A percentile compares a stretch with the other conserved stretches of the same genome.
phyloP scores from a whole-genome alignment of 1,140 invertebrate genomes.

The Drosophila kanapiae region DNA sequence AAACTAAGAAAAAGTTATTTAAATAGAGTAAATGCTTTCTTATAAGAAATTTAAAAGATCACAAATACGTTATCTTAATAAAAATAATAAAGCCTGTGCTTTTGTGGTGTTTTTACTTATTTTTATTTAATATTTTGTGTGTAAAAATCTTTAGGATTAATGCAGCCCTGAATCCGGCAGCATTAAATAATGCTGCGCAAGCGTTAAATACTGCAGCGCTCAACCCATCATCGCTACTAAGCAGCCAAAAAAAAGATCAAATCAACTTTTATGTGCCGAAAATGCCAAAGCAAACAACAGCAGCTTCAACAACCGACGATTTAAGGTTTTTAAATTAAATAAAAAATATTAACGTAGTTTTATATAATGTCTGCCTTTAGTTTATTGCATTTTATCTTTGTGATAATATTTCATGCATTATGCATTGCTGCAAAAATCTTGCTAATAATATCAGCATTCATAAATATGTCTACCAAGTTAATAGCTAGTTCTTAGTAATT shows the following conservation, averaged over 20 bases:
- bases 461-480: constrained; percentile 38
- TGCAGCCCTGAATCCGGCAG: constrained; percentile 77
- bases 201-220: constrained; percentile 79
- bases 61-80: constrained; percentile 1
- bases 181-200: constrained; percentile 81
- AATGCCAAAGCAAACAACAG: constrained; percentile 64
- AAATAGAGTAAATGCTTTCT: background rate
- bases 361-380: constrained; percentile 55
- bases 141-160: constrained; percentile 74
- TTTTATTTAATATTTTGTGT: constrained; percentile 51
- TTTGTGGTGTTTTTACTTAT: constrained; percentile 25
- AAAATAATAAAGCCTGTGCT: background rate
- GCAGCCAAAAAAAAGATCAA: constrained; percentile 77
- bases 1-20: background rate
- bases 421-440: constrained; percentile 43
- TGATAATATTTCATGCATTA: constrained; percentile 39
- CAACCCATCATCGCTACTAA: constrained; percentile 76
- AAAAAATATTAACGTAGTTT: constrained; percentile 44
- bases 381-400: constrained; percentile 54
- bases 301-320: constrained; percentile 52
- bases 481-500: constrained; percentile 5
- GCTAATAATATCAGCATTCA: constrained; percentile 21
- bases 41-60: background rate
- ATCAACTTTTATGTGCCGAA: constrained; percentile 81
- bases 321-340: constrained; percentile 79